Percentiles rank a stretch among this genome's conserved stretches.
phyloP scores from a whole-genome alignment of 2,797 vertebrate species.

The Cheirogaleus major region DNA sequence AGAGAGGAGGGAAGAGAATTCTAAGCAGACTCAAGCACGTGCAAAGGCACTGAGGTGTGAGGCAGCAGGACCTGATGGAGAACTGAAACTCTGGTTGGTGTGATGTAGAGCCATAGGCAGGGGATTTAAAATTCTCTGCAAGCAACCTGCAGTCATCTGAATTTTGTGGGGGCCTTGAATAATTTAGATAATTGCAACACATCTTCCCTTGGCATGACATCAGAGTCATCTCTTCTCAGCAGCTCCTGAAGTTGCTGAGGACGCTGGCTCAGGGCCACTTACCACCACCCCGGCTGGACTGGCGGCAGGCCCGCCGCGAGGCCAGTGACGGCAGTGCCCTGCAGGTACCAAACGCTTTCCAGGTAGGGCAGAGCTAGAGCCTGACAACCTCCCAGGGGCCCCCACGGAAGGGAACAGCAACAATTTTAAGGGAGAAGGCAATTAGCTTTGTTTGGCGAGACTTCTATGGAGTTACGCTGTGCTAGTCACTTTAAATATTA shows the following conservation, averaged over 20 bases:
- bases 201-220: conserved; percentile 65
- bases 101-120: background rate
- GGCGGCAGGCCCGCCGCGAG: background rate
- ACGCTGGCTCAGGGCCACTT: conserved; percentile 67
- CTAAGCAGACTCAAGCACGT: background rate
- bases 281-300: conserved; percentile 27
- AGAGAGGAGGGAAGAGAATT: background rate
- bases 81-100: background rate
- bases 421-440: conserved; percentile 2
- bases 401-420: background rate
- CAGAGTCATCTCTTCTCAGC: conserved; percentile 56
- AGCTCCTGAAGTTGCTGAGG: conserved; percentile 58
- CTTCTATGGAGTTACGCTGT: background rate
- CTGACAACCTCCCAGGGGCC: background rate
- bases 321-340: conserved; percentile 10
- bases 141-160: background rate
- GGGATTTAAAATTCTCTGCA: background rate
- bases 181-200: conserved; percentile 63
- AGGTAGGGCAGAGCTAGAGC: background rate
- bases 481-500: background rate
- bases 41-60: background rate
- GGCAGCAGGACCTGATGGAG: accelerated
- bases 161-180: conserved; percentile 40
- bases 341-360: background rate
- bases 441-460: conserved; percentile 48